Percentiles rank a stretch among this genome's conserved stretches.
Evolutionary conservation across 2,113 vertebrate species (phyloP).

Genomic region (Phrynocephalus versicolor): DNA sequence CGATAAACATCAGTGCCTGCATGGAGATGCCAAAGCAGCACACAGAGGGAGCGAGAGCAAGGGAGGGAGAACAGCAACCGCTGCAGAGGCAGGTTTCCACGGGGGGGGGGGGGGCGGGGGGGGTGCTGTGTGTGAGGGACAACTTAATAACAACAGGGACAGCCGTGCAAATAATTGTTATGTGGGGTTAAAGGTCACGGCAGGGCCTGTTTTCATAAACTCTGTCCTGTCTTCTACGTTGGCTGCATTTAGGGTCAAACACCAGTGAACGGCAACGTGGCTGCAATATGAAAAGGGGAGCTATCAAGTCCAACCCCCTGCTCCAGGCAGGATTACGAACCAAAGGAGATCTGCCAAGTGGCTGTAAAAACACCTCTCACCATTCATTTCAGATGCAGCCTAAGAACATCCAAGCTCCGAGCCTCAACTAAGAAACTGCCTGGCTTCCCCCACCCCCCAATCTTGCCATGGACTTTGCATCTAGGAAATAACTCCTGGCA

Average conservation of each 20-base stretch:
- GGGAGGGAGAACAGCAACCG: slow-evolving; percentile 30
- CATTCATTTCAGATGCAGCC: no score
- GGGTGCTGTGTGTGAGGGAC: no score
- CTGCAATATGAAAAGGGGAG: no score
- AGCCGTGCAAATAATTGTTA: slow-evolving; percentile 59
- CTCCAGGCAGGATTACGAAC: no score
- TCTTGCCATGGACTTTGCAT: no score
- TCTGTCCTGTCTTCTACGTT: slow-evolving; percentile 54
- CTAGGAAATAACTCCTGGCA: no score
- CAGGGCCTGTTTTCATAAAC: slow-evolving; percentile 65
- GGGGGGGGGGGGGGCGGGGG: slow-evolving; percentile 44
- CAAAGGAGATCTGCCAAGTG: no score
- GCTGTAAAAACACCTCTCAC: no score
- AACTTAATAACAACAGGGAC: slow-evolving; percentile 47
- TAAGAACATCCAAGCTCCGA: no score
- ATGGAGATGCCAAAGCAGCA: neutral
- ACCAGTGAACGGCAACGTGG: slow-evolving; percentile 40
- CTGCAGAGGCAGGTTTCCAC: slow-evolving; percentile 1
- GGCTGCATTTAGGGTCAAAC: slow-evolving; percentile 59
- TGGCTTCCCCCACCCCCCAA: no score
- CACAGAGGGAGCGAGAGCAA: neutral
- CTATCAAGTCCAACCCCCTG: no score
- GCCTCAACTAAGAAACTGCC: no score
- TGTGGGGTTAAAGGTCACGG: slow-evolving; percentile 58
- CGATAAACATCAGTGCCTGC: slow-evolving; percentile 61